Evolutionary conservation across 1,140 invertebrate genomes (phyloP).

Genomic region (Hydropsyche tenuis): DNA sequence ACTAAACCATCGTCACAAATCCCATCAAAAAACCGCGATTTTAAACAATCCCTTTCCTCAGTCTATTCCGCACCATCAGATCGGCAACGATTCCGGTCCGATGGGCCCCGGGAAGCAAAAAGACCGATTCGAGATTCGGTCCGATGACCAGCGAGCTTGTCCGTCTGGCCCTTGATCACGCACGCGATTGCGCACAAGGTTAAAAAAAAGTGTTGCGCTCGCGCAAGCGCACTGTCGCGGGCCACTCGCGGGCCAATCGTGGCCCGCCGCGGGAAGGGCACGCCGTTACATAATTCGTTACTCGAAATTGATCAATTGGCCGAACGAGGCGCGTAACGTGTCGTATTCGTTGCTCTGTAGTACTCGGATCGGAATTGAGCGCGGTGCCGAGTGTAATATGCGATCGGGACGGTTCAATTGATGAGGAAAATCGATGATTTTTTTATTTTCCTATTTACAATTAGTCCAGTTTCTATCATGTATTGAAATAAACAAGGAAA

Average conservation of each 20-base stretch:
- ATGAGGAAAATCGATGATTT: background rate
- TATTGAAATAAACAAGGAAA: too few species aligned
- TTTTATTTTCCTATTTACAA: too few species aligned
- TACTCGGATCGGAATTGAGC: too few species aligned
- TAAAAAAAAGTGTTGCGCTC: background rate
- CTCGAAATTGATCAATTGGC: too few species aligned
- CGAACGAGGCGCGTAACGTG: too few species aligned
- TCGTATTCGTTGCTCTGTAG: too few species aligned
- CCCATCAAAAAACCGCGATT: background rate
- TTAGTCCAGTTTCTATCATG: too few species aligned
- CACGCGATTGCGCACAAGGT: conserved; percentile 32
- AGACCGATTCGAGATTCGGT: background rate
- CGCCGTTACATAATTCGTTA: conserved; percentile 27
- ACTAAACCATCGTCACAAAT: background rate
- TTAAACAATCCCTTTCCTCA: too few species aligned
- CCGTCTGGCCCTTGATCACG: conserved; percentile 29
- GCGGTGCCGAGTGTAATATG: too few species aligned
- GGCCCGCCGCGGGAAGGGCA: conserved; percentile 18
- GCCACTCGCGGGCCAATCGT: background rate
- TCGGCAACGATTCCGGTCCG: conserved; percentile 2
- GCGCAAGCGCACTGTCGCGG: background rate
- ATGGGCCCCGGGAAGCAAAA: background rate
- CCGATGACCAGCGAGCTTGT: background rate
- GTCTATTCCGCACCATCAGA: too few species aligned
- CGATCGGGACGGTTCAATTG: too few species aligned